Evolutionary conservation across 2,888 invertebrate genomes (phyloP), one percentile per base, ranked within the genome.

Genomic region (Lysandra bellargus): DNA sequence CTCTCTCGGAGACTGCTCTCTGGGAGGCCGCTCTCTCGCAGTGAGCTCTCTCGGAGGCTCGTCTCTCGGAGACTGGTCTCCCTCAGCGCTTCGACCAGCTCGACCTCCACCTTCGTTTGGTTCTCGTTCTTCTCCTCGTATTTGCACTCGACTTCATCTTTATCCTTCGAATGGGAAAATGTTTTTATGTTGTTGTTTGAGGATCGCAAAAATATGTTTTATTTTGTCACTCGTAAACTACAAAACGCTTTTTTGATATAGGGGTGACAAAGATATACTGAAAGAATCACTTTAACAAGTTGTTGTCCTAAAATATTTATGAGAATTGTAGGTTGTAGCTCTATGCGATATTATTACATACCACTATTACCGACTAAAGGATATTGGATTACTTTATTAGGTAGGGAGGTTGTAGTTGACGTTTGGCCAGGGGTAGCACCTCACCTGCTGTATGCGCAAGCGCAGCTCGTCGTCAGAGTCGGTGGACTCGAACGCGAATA

Each of bases 111-210:
- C 82, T 90, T 92, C 44, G 86, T 82, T 74, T 86, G 87, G 82
- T 94, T 94, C 85, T 94, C 94, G 83, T 94, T 94, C 87, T 94
- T 94, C 85, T 94, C 94, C 81, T 94, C 94, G 84, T 94, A 94
- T 84, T 89, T 92, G 83, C 94, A 94, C 88, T 93, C 93, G 83
- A 94, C 93, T 80, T 92, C 93, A 82, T 94, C 94, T 83, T 92
- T 92, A 83, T 93, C 93, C 94, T 94, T 85, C 2, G 85, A 84
- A 53, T 49, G 69, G 17, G 69, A 69, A 73, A 75, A 3, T 2
- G 37, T 40, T 64, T 37, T 40, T 40, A 78, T 60, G 9, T 30
- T 49, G 17, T 44, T 75, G 44, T 44, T 44, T 9, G 9, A 44
- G 9, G 44, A 44, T 44, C 9, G 9, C 49, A 49, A 49, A 49